Conservation (phyloP, 2,888 invertebrate species). For the Baronia brevicornis region DNA sequence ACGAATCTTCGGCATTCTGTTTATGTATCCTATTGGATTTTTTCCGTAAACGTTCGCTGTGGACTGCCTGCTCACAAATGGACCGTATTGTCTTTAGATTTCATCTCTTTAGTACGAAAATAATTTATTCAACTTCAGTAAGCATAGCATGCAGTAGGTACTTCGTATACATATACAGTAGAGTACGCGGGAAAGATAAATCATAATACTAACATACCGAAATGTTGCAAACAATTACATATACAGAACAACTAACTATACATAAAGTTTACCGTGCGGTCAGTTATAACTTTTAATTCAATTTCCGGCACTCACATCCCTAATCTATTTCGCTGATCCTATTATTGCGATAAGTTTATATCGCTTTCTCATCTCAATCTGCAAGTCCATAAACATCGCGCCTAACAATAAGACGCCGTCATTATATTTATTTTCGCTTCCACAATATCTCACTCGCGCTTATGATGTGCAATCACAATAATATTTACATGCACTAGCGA, state of each 20-base stretch:
- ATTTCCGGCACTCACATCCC: slow-evolving; percentile 14
- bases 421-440: slow-evolving; percentile 38
- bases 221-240: no score
- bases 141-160: no score
- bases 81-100: slow-evolving; percentile 48
- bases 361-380: slow-evolving; percentile 21
- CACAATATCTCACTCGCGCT: slow-evolving; percentile 23
- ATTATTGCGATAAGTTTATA: slow-evolving; percentile 28
- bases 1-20: slow-evolving; percentile 63
- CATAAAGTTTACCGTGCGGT: slow-evolving; percentile 1
- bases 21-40: slow-evolving; percentile 62
- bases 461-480: no score
- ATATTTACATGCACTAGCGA: no score
- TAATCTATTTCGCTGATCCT: slow-evolving; percentile 18
- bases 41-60: slow-evolving; percentile 52
- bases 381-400: slow-evolving; percentile 23
- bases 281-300: slow-evolving; percentile 15
- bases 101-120: slow-evolving; percentile 32
- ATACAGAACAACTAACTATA: no score
- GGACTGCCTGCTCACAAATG: slow-evolving; percentile 50
- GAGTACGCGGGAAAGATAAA: no score
- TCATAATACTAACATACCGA: no score
- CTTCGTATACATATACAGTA: no score
- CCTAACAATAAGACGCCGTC: slow-evolving; percentile 13
- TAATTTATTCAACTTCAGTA: slow-evolving; percentile 15